Conservation (phyloP, 2,888 invertebrate species). For the Girardia tigrina region DNA sequence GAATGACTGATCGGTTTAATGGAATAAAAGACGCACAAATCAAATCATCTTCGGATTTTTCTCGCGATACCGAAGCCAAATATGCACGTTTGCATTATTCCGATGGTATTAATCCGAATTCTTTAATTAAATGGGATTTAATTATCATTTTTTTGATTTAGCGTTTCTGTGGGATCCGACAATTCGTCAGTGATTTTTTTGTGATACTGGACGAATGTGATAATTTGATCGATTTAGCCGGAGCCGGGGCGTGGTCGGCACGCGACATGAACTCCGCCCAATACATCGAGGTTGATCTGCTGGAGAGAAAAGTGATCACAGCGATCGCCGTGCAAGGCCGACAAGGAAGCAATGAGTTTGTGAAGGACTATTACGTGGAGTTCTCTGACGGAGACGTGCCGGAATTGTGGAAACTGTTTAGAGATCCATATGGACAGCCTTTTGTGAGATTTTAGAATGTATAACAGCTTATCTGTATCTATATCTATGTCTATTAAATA, state of each 20-base stretch:
- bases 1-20: conserved; percentile 36
- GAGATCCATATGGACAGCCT: conserved; percentile 46
- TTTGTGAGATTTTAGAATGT: conserved; percentile 41
- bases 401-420: conserved; percentile 38
- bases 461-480: no score
- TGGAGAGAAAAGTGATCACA: conserved; percentile 62
- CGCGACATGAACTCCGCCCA: conserved; percentile 73
- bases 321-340: conserved; percentile 73
- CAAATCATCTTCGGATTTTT: conserved; percentile 36
- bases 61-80: conserved; percentile 28
- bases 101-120: no score
- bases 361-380: conserved; percentile 75
- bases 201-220: background rate
- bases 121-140: background rate
- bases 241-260: conserved; percentile 60
- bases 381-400: conserved; percentile 70
- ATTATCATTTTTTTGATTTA: conserved; percentile 25
- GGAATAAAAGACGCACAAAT: conserved; percentile 36
- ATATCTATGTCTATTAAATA: no score
- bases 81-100: conserved; percentile 37
- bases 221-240: conserved; percentile 21
- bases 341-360: conserved; percentile 69
- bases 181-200: conserved; percentile 32
- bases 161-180: conserved; percentile 31
- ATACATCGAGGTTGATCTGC: conserved; percentile 69